phyloP scores from a whole-genome alignment of 2,797 vertebrate genomes.

The Agapornis canus region DNA sequence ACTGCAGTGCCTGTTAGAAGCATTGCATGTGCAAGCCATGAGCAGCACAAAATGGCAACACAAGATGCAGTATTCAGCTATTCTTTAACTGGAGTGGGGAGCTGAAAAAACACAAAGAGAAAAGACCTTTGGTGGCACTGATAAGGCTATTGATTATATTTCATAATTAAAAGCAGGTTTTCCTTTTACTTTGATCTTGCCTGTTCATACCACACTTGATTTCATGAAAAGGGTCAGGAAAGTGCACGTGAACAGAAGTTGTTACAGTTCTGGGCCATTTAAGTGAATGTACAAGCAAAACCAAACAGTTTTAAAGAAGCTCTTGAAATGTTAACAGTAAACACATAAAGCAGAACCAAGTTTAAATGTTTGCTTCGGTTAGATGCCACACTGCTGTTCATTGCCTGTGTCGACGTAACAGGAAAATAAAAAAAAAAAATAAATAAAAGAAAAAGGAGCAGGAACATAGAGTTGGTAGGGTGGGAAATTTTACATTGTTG shows the following conservation, averaged over 20 bases:
- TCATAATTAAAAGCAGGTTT: neutral
- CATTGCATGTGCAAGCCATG: neutral
- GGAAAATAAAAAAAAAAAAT: neutral
- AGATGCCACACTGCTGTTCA: neutral
- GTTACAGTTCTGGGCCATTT: neutral
- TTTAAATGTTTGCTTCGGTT: neutral
- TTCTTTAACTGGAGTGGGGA: neutral
- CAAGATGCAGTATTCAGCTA: neutral
- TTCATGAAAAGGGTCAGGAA: neutral
- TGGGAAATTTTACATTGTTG: neutral
- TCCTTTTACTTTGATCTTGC: neutral
- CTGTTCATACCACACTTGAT: rapidly evolving
- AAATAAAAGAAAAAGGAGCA: too few species aligned
- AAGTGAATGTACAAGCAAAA: neutral
- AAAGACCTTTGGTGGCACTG: neutral
- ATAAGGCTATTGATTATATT: neutral
- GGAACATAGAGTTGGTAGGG: neutral
- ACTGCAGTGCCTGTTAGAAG: neutral
- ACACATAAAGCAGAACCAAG: neutral
- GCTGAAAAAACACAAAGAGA: neutral
- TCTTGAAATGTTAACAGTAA: neutral
- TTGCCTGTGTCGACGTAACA: neutral
- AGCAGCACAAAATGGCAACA: neutral
- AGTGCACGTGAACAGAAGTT: neutral
- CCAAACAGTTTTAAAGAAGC: neutral